Conservation (phyloP, 2,888 invertebrate species). For the Brassicogethes aeneus region DNA sequence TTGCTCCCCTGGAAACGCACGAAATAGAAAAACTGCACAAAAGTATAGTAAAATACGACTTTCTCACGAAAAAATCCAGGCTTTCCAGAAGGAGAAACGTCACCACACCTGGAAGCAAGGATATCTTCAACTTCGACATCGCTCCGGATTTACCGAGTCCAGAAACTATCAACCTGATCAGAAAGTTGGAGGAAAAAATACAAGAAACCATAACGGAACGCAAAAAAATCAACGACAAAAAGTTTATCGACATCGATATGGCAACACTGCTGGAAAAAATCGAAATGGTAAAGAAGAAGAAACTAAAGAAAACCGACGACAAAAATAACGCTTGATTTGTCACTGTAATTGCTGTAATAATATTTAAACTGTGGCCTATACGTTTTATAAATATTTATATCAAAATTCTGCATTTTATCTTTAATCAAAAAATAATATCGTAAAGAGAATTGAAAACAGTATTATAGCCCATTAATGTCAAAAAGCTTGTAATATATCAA, state of each 20-base stretch:
- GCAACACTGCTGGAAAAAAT: background rate
- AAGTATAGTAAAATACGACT: background rate
- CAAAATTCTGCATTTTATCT: no score
- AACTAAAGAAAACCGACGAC: background rate
- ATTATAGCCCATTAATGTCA: no score
- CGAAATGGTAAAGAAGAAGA: background rate
- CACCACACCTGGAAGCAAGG: background rate
- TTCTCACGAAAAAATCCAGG: background rate
- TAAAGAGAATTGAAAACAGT: no score
- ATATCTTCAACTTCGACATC: background rate
- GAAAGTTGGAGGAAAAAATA: background rate
- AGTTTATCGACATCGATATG: background rate
- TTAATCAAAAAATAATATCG: no score
- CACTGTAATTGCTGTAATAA: no score
- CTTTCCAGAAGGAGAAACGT: background rate
- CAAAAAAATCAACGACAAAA: background rate
- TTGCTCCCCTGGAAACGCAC: no score
- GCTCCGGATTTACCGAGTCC: background rate
- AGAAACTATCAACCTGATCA: background rate
- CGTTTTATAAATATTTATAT: no score
- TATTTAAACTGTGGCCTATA: no score
- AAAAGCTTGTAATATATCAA: no score
- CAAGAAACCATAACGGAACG: background rate
- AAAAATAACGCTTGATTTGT: no score
- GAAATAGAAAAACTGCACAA: background rate